Conservation (phyloP, 2,888 invertebrate species). For the Dasypolia templi region DNA sequence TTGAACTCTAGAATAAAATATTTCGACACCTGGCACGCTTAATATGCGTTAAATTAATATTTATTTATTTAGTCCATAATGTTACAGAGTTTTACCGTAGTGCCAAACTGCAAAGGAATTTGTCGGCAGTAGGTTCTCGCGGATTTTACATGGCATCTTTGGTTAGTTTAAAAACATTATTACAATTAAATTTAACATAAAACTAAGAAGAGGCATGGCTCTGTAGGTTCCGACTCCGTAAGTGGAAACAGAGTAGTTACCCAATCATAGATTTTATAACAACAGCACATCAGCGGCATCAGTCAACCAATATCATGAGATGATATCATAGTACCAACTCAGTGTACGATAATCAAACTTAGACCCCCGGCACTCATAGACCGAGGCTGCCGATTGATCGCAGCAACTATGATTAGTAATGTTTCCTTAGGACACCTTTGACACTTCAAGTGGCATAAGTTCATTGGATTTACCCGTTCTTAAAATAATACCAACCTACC, state of each 20-base stretch:
- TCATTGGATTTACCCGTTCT: background rate
- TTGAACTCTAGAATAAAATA: slow-evolving; percentile 13
- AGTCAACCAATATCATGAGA: background rate
- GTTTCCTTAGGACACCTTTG: background rate
- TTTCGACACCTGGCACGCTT: slow-evolving; percentile 5
- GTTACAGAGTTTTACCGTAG: background rate
- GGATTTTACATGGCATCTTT: background rate
- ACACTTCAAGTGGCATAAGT: background rate
- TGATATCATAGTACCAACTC: background rate
- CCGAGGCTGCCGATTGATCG: background rate
- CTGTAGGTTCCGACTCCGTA: background rate
- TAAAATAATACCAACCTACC: background rate
- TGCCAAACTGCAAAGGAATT: background rate
- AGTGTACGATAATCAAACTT: background rate
- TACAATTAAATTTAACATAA: background rate
- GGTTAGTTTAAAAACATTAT: background rate
- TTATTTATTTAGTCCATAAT: background rate
- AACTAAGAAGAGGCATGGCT: no score
- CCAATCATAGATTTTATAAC: background rate
- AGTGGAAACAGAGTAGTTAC: background rate
- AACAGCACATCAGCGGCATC: background rate
- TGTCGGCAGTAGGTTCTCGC: background rate
- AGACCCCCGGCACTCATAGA: background rate
- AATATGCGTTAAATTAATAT: background rate
- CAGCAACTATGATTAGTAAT: background rate